These are phyloP conservation scores for Automeris io DNA, from an alignment of 2,888 invertebrate species.

Conservation along the genomic window DNA sequence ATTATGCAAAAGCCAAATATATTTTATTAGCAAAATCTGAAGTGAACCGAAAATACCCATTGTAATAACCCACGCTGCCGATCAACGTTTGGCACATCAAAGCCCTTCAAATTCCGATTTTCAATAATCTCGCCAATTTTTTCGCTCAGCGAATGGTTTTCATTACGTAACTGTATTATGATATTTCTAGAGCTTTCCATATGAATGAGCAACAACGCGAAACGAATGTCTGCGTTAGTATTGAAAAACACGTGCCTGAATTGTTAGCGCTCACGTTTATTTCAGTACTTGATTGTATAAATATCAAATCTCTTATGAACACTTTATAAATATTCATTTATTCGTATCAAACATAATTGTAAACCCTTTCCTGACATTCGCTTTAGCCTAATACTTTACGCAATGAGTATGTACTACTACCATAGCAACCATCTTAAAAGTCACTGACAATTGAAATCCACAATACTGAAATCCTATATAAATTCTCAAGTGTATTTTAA, in stretches of 20 bases:
- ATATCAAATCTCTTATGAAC: no score
- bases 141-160: slow-evolving; percentile 31
- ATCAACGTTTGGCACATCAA: slow-evolving; percentile 21
- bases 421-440: no score
- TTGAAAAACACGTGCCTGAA: slow-evolving; percentile 20
- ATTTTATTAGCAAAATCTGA: slow-evolving; percentile 11
- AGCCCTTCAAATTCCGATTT: slow-evolving; percentile 33
- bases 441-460: no score
- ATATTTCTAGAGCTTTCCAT: slow-evolving; percentile 36
- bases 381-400: no score
- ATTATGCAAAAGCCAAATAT: slow-evolving; percentile 7
- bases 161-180: slow-evolving; percentile 33
- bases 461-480: no score
- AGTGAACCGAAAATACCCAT: slow-evolving; percentile 10
- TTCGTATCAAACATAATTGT: no score
- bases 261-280: neutral
- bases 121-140: slow-evolving; percentile 33
- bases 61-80: slow-evolving; percentile 14
- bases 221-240: slow-evolving; percentile 22
- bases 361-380: no score
- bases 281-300: neutral
- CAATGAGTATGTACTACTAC: no score
- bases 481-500: no score
- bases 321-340: no score
- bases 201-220: slow-evolving; percentile 26